A percentile compares a stretch with the other conserved stretches of the same genome.
Conservation (phyloP, 2,113 vertebrate species). For the Indri indri region DNA sequence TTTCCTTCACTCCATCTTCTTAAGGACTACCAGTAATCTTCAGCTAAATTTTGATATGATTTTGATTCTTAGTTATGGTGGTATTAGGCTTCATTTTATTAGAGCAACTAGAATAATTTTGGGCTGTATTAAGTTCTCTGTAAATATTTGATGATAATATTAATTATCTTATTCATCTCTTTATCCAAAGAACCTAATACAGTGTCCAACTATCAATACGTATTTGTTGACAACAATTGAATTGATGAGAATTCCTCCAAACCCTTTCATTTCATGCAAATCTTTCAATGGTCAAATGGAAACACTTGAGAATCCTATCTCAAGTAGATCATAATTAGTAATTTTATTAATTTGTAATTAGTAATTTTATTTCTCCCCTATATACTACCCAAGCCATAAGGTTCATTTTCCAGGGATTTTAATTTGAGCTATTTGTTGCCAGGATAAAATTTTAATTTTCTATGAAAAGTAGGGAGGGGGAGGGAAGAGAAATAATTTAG, state of each 20-base stretch:
- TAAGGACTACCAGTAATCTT: neutral
- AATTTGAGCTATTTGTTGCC: neutral
- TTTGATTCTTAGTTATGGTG: neutral
- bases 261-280: constrained; percentile 29
- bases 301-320: neutral
- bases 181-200: constrained; percentile 1
- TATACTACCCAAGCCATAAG: neutral
- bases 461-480: neutral
- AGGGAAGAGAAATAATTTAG: neutral
- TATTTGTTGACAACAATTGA: constrained; percentile 53
- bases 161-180: constrained; percentile 4
- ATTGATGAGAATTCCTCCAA: constrained; percentile 39
- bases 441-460: constrained; percentile 15
- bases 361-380: constrained; percentile 22
- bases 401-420: neutral
- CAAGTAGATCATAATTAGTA: neutral
- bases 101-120: neutral
- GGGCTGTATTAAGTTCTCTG: neutral
- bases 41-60: neutral
- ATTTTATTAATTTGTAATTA: neutral
- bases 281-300: neutral
- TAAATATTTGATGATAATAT: constrained; percentile 39
- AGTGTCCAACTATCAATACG: neutral
- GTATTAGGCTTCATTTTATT: neutral
- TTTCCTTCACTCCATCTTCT: neutral